phyloP scores from a whole-genome alignment of 2,113 vertebrate genomes.

The Mus musculus region GRCm39 chr13:93451501-93452000 shows the following conservation, averaged over 20 bases:
- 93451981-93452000: background rate
- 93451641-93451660: background rate
- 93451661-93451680: background rate
- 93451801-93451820: background rate
- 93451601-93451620: background rate
- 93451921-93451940: constrained; percentile 27
- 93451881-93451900: constrained; percentile 1
- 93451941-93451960: background rate
- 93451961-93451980: constrained; percentile 5
- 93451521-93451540: background rate
- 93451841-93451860: background rate
- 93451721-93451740: background rate
- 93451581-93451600: constrained; percentile 40
- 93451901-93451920: background rate
- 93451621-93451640: background rate
- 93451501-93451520: background rate
- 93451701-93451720: background rate
- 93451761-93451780: background rate
- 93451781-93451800: background rate
- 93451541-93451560: background rate
- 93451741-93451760: background rate
- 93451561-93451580: background rate
- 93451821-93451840: constrained; percentile 31
- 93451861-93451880: background rate
- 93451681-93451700: background rate